Percentiles rank a stretch among this genome's conserved stretches.
These are phyloP conservation scores for Galemys pyrenaicus DNA, from an alignment of 2,113 vertebrate genomes.

Conservation along the genomic window DNA sequence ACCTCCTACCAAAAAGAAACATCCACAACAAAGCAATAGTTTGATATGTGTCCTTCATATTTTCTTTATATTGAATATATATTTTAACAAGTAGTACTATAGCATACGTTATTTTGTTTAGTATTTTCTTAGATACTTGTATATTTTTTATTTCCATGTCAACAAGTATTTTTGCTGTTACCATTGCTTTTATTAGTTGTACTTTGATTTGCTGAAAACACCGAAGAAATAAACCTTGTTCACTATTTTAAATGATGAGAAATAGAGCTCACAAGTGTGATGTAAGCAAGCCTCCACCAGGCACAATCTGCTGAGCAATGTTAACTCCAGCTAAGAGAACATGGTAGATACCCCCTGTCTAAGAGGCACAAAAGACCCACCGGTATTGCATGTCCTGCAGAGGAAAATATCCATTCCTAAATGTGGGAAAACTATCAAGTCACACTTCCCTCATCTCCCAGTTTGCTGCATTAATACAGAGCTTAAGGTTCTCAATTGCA, in stretches of 20 bases:
- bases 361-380: neutral
- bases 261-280: neutral
- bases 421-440: neutral
- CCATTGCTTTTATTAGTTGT: neutral
- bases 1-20: neutral
- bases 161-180: constrained; percentile 10
- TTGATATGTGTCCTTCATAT: neutral
- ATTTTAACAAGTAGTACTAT: neutral
- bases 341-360: neutral
- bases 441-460: neutral
- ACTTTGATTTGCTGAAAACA: neutral
- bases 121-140: neutral
- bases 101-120: neutral
- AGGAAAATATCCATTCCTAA: neutral
- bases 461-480: neutral
- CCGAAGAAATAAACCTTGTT: neutral
- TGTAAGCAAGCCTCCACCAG: neutral
- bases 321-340: neutral
- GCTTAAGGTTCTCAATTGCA: neutral
- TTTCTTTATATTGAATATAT: neutral
- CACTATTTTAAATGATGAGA: neutral
- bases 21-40: neutral
- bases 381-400: neutral
- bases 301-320: neutral
- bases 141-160: neutral